Conservation (phyloP, 1,140 invertebrate genomes). For the Leptopilina clavipes region DNA sequence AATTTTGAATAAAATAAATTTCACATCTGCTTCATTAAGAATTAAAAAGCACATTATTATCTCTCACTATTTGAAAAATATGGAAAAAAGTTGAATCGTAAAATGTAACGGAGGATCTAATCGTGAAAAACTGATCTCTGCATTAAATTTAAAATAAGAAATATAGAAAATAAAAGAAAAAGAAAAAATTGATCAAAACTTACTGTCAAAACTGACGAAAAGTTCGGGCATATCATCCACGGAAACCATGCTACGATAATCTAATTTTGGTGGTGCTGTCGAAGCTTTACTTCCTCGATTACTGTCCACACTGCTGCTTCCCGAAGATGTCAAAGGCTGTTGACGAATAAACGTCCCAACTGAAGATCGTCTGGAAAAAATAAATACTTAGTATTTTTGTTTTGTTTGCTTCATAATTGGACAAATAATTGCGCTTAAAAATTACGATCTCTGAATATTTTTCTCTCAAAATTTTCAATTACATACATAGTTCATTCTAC, state of each 20-base stretch:
- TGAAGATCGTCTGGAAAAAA: conserved; percentile 82
- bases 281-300: conserved; percentile 77
- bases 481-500: neutral
- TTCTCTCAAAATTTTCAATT: neutral
- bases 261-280: conserved; percentile 82
- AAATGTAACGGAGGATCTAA: conserved; percentile 4
- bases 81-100: neutral
- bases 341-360: conserved; percentile 86
- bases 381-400: neutral
- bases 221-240: conserved; percentile 95
- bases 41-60: neutral
- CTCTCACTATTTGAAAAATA: neutral
- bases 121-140: conserved; percentile 19
- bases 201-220: conserved; percentile 95
- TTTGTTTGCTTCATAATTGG: neutral
- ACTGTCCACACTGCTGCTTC: conserved; percentile 75
- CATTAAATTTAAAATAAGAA: neutral
- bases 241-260: conserved; percentile 93
- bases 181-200: conserved; percentile 73
- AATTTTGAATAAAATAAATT: neutral
- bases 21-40: neutral
- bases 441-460: neutral
- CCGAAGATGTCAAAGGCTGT: conserved; percentile 71
- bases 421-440: neutral
- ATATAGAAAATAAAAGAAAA: neutral